A percentile compares a stretch with the other conserved stretches of the same genome.
Conservation (phyloP, 1,140 invertebrate species). For the Prorops nasuta region DNA sequence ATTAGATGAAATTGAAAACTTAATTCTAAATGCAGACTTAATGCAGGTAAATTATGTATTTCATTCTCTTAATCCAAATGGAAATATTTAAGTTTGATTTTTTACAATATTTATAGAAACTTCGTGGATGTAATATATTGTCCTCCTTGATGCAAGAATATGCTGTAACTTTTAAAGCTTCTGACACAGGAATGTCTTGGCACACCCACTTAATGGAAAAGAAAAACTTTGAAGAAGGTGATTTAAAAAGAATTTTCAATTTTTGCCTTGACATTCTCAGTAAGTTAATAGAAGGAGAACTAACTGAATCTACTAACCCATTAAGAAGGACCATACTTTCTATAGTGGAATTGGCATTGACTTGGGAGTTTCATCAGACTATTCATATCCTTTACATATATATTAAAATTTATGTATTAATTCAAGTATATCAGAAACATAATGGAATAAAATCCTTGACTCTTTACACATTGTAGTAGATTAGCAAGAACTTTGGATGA, state of each 20-base stretch:
- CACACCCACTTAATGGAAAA: conserved; percentile 83
- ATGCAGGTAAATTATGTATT: conserved; percentile 51
- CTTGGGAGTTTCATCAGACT: conserved; percentile 71
- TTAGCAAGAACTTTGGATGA: conserved; percentile 73
- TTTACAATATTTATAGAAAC: conserved; percentile 56
- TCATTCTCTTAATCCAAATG: not conserved
- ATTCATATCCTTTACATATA: conserved; percentile 65
- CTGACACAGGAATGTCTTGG: conserved; percentile 82
- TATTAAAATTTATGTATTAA: too few species aligned
- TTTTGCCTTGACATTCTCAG: conserved; percentile 62
- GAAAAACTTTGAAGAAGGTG: conserved; percentile 77
- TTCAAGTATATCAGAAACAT: too few species aligned
- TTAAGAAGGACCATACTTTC: conserved; percentile 68
- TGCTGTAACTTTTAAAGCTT: conserved; percentile 78
- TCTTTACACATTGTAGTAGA: conserved; percentile 62
- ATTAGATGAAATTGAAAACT: conserved; percentile 70
- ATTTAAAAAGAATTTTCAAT: conserved; percentile 78
- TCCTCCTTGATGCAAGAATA: conserved; percentile 84
- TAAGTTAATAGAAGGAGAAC: conserved; percentile 60
- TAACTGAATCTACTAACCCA: conserved; percentile 56
- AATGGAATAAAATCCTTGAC: conserved; percentile 53
- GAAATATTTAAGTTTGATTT: conserved; percentile 12
- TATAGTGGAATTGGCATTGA: conserved; percentile 72
- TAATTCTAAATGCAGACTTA: conserved; percentile 67
- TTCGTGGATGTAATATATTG: conserved; percentile 79